Evolutionary conservation across 2,113 vertebrate species (phyloP).

Genomic region (Pituophis catenifer): DNA sequence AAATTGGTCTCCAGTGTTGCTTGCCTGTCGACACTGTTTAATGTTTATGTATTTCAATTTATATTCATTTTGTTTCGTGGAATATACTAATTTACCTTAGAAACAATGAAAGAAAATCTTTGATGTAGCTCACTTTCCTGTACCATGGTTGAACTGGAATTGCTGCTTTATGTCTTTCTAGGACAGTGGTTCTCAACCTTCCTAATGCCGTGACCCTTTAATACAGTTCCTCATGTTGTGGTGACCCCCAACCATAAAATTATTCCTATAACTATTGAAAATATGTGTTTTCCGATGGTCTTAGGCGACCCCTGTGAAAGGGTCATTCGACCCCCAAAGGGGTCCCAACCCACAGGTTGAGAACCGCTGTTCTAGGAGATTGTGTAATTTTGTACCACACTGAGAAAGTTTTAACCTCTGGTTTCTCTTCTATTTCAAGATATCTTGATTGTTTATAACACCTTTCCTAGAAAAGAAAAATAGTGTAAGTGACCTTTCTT

Average conservation of each 20-base stretch:
- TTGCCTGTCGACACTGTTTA: not conserved
- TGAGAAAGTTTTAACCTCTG: not conserved
- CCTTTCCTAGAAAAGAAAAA: constrained; percentile 1
- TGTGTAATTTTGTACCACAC: not conserved
- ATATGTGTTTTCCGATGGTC: too few species aligned
- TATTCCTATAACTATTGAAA: too few species aligned
- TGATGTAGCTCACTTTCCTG: not conserved
- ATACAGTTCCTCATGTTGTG: too few species aligned
- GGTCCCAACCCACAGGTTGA: too few species aligned
- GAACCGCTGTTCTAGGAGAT: not conserved
- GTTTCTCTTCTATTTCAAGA: not conserved
- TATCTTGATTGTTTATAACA: not conserved
- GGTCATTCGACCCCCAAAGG: too few species aligned
- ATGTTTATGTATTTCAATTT: not conserved
- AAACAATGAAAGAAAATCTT: not conserved
- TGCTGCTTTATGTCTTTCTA: not conserved
- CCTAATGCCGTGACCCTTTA: too few species aligned
- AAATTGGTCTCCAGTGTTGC: not conserved
- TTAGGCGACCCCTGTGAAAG: too few species aligned
- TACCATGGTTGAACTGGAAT: not conserved
- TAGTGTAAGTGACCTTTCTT: not conserved
- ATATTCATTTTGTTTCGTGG: not conserved
- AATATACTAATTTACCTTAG: not conserved
- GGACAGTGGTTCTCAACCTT: too few species aligned
- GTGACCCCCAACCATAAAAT: too few species aligned